Evolutionary conservation across 30 jellyfish, hydroid and myxozoan species (phyloP), one percentile per base, ranked within the genome.

Genomic region (Aurelia sp.): DNA sequence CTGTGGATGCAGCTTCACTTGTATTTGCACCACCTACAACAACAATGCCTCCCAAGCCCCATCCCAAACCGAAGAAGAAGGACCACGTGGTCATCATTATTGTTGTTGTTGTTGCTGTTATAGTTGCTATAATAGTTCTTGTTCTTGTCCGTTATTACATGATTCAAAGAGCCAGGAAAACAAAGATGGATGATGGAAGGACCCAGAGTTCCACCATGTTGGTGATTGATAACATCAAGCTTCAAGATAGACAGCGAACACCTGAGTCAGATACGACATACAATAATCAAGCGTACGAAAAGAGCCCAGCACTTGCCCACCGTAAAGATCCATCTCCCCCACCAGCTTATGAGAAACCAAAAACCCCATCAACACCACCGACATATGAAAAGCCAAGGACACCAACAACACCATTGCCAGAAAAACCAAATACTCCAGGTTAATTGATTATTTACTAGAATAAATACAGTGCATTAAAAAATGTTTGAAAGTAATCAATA

Each of bases 161-260:
- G 55, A 16, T 72, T 72, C 53, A 72, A 47, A 76, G 50, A 75
- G 44, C 63, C 38, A 61, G 77, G 22, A 64, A 40, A 7, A 24
- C 63, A 62, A 31, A n/a, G 16, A 8, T 35, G 20, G 62, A 31
- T 2, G 12, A 50, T 12, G 66, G 64, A 24, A 40, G 24, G 19
- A 11, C 21, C 5, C 30, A 35, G 6, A 62, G 74, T 24, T 76
- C 87, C 18, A 30, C 73, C 16, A 27, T 76, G 76, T 18, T 33
- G 13, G 63, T 76, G 40, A 75, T 22, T 17, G 77, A 76, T 60
- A 63, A 76, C 50, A 76, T 76, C 33, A 76, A 60, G 22, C 87
- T 76, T 7, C 76, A 76, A 41, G 87, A 76, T 2, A 63, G 87
- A 8, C 22, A 48, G 17, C 13, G 53, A 30, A 22, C 87, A 16